Percentiles rank a stretch among this genome's conserved stretches.
Evolutionary conservation across 1,140 invertebrate genomes (phyloP).

Genomic region (Pogonognathellus flavescens): DNA sequence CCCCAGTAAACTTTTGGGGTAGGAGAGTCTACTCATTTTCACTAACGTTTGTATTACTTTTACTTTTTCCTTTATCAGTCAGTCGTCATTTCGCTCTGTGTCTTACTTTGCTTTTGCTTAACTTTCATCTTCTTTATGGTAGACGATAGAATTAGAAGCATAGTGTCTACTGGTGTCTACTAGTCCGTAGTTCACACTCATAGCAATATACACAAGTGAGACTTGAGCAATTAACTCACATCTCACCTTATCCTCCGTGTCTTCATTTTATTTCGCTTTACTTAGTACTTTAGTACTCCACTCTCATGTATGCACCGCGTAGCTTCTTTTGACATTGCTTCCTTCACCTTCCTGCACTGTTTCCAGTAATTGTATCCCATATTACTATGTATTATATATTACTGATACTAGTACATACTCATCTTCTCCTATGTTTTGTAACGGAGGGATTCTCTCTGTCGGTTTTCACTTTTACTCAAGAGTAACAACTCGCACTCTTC

Average conservation of each 20-base stretch:
- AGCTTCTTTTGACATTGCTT: conserved; percentile 19
- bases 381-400: no score
- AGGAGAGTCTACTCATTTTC: conserved; percentile 23
- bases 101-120: neutral
- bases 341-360: conserved; percentile 1
- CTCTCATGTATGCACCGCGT: neutral
- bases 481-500: neutral
- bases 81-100: neutral
- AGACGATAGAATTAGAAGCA: neutral
- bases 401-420: no score
- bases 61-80: conserved; percentile 33
- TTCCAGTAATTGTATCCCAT: neutral
- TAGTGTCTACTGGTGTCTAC: no score
- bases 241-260: conserved; percentile 30
- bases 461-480: conserved; percentile 27
- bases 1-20: neutral
- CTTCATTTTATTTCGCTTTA: conserved; percentile 11
- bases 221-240: conserved; percentile 39
- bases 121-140: neutral
- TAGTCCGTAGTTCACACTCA: no score
- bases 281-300: neutral
- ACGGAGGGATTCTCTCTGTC: neutral
- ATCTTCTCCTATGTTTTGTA: neutral
- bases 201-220: conserved; percentile 6
- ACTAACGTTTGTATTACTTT: conserved; percentile 37